phyloP scores from a whole-genome alignment of 2,888 invertebrate species.

The Monopis laevigella region DNA sequence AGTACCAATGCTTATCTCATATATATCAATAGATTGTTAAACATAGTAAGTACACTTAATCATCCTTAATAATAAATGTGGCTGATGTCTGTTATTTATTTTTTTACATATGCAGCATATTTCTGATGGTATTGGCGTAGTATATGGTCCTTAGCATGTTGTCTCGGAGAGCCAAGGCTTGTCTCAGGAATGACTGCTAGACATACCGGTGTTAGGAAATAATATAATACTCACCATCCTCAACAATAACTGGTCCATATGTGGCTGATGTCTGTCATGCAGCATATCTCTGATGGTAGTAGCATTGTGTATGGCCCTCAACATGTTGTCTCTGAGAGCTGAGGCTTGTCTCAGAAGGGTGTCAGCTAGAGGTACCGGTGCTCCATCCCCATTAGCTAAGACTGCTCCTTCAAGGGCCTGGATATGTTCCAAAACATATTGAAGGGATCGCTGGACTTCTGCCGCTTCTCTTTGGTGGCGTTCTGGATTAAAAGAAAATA shows the following conservation, averaged over 20 bases:
- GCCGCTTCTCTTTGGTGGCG: conserved; percentile 51
- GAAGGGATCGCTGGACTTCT: conserved; percentile 56
- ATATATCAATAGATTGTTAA: too few species aligned
- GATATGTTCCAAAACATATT: conserved; percentile 57
- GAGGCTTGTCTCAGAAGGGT: conserved; percentile 53
- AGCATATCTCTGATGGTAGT: conserved; percentile 49
- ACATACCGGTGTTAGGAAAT: too few species aligned
- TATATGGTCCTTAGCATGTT: too few species aligned
- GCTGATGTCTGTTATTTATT: too few species aligned
- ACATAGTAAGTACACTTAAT: too few species aligned
- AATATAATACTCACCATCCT: conserved; percentile 48
- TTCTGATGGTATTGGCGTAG: too few species aligned
- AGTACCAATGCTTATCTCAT: too few species aligned
- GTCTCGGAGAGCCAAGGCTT: too few species aligned
- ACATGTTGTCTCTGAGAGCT: conserved; percentile 58
- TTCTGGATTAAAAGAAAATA: conserved; percentile 27
- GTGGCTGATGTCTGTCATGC: conserved; percentile 49
- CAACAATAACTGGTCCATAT: conserved; percentile 59
- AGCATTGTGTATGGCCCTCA: conserved; percentile 59
- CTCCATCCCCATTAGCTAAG: conserved; percentile 31
- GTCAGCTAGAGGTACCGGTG: conserved; percentile 44
- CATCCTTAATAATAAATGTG: too few species aligned
- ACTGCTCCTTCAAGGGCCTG: conserved; percentile 54
- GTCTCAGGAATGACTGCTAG: too few species aligned
- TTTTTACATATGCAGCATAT: too few species aligned